Percentiles rank a stretch among this genome's conserved stretches.
phyloP scores from a whole-genome alignment of 2,888 invertebrate species.

The Aporophyla lueneburgensis region DNA sequence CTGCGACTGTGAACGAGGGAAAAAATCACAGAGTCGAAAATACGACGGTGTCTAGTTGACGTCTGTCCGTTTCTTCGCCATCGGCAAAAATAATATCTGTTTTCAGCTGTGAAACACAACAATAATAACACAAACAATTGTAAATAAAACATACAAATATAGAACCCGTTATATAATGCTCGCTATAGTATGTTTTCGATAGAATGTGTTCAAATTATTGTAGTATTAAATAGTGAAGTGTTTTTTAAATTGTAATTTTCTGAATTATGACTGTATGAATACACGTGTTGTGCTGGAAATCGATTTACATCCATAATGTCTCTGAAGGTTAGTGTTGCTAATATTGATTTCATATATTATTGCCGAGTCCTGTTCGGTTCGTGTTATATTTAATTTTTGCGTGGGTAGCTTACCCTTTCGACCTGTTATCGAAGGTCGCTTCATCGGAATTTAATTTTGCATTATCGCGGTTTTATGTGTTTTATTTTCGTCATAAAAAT shows the following conservation, averaged over 20 bases:
- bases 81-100: conserved; percentile 55
- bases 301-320: conserved; percentile 81
- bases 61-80: conserved; percentile 53
- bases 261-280: conserved; percentile 79
- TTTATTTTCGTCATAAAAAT: not conserved
- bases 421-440: conserved; percentile 42
- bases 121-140: conserved; percentile 56
- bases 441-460: conserved; percentile 16
- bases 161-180: conserved; percentile 44
- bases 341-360: conserved; percentile 56
- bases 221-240: conserved; percentile 61
- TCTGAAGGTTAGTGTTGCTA: conserved; percentile 79
- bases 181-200: conserved; percentile 25
- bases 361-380: conserved; percentile 5
- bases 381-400: conserved; percentile 59
- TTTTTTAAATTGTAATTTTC: conserved; percentile 69
- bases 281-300: conserved; percentile 76
- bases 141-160: conserved; percentile 39
- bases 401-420: conserved; percentile 62
- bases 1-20: conserved; percentile 62
- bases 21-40: conserved; percentile 66
- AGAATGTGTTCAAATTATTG: conserved; percentile 39
- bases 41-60: conserved; percentile 46
- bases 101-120: conserved; percentile 52
- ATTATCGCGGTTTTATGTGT: not conserved